Conservation (phyloP, 2,113 vertebrate genomes). For the Ciconia stormi region DNA sequence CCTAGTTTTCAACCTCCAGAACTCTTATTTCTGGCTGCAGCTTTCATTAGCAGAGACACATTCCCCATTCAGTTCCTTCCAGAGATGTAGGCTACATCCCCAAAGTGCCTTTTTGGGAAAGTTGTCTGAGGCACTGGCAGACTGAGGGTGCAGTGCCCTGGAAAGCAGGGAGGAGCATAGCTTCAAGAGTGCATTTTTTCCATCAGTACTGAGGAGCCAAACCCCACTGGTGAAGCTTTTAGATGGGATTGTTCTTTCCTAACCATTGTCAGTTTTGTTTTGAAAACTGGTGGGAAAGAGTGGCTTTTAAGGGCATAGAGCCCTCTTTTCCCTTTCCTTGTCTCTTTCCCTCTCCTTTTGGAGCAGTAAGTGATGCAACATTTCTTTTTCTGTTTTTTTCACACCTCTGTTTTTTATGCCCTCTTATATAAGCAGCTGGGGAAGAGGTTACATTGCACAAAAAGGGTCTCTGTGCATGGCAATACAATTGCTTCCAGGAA, state of each 20-base stretch:
- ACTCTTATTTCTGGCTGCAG: conserved; percentile 32
- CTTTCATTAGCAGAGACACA: conserved; percentile 18
- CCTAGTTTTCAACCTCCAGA: conserved; percentile 42
- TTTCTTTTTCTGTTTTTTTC: not conserved
- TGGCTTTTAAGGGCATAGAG: not conserved
- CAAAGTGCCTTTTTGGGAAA: conserved; percentile 22
- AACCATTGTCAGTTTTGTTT: not conserved
- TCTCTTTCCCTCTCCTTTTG: not conserved
- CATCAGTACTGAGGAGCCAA: not conserved
- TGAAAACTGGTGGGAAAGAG: not conserved
- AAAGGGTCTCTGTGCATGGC: not conserved
- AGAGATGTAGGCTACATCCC: conserved; percentile 46
- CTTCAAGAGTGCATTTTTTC: not conserved
- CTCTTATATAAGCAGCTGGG: not conserved
- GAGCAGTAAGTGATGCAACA: not conserved
- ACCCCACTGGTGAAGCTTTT: not conserved
- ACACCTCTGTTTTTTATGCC: not conserved
- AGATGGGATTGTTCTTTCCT: not conserved
- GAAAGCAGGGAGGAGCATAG: not conserved
- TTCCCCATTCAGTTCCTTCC: conserved; percentile 13
- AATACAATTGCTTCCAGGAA: not conserved
- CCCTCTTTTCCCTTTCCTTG: not conserved
- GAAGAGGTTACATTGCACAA: not conserved
- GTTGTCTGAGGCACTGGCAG: not conserved
- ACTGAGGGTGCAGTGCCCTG: not conserved